Evolutionary conservation across 2,888 invertebrate genomes (phyloP), one percentile per base, ranked within the genome.

Genomic region (Orchesellides sinensis): DNA sequence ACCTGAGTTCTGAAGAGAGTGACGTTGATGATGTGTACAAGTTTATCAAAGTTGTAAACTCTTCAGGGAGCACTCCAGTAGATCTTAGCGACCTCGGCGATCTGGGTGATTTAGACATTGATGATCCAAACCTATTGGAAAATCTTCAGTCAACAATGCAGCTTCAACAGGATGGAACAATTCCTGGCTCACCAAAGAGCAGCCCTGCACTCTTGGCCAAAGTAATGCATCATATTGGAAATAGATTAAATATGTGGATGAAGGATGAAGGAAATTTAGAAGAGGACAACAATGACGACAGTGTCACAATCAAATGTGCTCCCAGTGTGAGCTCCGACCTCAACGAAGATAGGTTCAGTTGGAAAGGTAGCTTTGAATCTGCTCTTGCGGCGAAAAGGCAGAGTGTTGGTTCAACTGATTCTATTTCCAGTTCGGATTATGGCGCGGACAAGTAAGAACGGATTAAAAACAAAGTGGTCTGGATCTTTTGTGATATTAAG

Each of bases 301-400:
- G 56, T 29, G 88, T 75, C 12, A 87, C 86, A 1, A 77, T 88
- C 12, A 88, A 88, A 78, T 87, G 87, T 72, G 87, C 87, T 66
- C 87, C 87, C 8, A 87, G 87, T 68, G 86, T 88, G 19, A 87
- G 87, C 35, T 87, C 87, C 0, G 88, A 88, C 69, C 56, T 88
- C 59, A 87, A 88, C 65, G 94, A 96, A 91, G 96, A 96, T 90
- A 92, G 96, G 86, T 96, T 96, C 90, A 96, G 96, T 89, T 96
- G 96, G 96, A 93, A 96, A 84, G 96, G 96, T 87, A 96, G 96
- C 91, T 96, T 96, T 90, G 96, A 96, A 90, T 96, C 96, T n/a
- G 96, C 96, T 52, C 91, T 96, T 79, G 96, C 96, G 12, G 95
- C 96, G 1, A 96, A 96, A 61, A 65, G 88, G 56, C 88, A 88